Conservation (phyloP, 1,140 invertebrate genomes). For the Melipona quadrifasciata region DNA sequence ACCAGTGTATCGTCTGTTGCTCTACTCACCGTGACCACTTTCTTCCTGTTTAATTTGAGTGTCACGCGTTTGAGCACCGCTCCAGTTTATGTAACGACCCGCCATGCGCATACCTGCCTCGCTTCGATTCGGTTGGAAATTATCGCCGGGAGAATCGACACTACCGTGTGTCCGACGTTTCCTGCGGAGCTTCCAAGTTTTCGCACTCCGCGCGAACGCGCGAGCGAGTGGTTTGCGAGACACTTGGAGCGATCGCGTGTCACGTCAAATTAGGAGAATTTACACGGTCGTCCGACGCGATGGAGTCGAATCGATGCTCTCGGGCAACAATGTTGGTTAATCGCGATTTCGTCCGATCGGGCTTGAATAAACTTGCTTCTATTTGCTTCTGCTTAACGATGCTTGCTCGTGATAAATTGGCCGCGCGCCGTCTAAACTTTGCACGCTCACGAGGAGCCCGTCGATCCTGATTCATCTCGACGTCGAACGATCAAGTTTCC, state of each 20-base stretch:
- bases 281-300: constrained; percentile 7
- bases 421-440: constrained; percentile 9
- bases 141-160: background rate
- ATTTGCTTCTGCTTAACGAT: constrained; percentile 18
- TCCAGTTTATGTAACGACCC: background rate
- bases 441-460: background rate
- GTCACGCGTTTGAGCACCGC: background rate
- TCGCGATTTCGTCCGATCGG: constrained; percentile 39
- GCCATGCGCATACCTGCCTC: no score
- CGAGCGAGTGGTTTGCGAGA: background rate
- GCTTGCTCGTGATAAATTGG: constrained; percentile 37
- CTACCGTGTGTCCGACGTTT: no score
- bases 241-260: constrained; percentile 9
- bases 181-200: background rate
- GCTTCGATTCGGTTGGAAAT: background rate
- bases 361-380: constrained; percentile 38
- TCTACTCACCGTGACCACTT: constrained; percentile 27
- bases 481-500: background rate
- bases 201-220: background rate
- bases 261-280: constrained; percentile 23
- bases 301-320: constrained; percentile 20
- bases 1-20: background rate
- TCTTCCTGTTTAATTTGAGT: constrained; percentile 18
- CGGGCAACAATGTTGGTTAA: constrained; percentile 22
- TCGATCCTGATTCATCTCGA: constrained; percentile 14